These are phyloP conservation scores for Xenopus petersii DNA, from an alignment of 2,797 vertebrate species.

Conservation along the genomic window DNA sequence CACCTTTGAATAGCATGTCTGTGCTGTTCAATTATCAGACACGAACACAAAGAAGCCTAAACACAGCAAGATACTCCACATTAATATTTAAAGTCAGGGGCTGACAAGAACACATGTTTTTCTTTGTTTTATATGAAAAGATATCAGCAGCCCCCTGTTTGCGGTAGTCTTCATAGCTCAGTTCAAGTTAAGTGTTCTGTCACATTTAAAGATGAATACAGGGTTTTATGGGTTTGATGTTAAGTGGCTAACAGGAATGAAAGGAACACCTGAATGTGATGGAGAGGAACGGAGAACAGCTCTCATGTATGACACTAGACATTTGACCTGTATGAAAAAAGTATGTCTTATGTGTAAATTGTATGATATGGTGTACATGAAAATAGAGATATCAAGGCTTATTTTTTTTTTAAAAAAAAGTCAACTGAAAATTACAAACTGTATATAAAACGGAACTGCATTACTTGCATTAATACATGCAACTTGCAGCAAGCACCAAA, in stretches of 20 bases:
- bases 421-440: too few species aligned
- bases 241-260: background rate
- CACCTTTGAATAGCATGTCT: conserved; percentile 15
- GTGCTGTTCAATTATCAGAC: background rate
- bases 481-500: too few species aligned
- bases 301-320: background rate
- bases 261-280: background rate
- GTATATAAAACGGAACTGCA: too few species aligned
- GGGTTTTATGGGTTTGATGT: background rate
- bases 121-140: conserved; percentile 11
- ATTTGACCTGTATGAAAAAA: too few species aligned
- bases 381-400: too few species aligned
- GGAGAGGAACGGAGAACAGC: background rate
- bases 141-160: background rate
- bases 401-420: too few species aligned
- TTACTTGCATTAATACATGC: too few species aligned
- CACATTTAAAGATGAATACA: conserved; percentile 29
- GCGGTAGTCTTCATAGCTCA: conserved; percentile 13
- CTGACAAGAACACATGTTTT: conserved; percentile 41
- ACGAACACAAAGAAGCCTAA: conserved; percentile 15
- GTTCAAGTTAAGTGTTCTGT: conserved; percentile 4
- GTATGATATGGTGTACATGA: too few species aligned
- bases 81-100: conserved; percentile 28
- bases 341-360: too few species aligned
- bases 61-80: background rate